Evolutionary conservation across 2,797 vertebrate species (phyloP).

Genomic region (Gymnoscopelus braueri): DNA sequence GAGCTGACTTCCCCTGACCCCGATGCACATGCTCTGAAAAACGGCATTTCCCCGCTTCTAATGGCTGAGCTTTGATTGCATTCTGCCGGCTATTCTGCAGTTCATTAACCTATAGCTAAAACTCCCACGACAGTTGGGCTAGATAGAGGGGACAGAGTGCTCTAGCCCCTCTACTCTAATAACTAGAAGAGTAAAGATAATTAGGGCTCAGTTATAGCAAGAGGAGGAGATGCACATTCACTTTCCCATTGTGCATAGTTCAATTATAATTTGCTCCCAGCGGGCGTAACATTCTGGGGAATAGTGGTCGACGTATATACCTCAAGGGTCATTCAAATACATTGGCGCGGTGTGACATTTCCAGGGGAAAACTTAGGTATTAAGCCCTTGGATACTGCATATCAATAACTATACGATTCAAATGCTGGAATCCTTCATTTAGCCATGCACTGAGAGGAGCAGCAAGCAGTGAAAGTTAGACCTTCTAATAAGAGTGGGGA

Average conservation of each 20-base stretch:
- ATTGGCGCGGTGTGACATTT: slow-evolving; percentile 65
- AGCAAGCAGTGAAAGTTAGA: slow-evolving; percentile 56
- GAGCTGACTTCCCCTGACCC: slow-evolving; percentile 52
- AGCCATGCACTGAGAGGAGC: slow-evolving; percentile 52
- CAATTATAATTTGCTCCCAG: slow-evolving; percentile 80
- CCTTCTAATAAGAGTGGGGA: slow-evolving; percentile 60
- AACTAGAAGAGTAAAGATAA: slow-evolving; percentile 82
- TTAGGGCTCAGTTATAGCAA: slow-evolving; percentile 73
- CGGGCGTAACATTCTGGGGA: slow-evolving; percentile 65
- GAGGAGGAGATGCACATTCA: slow-evolving; percentile 73
- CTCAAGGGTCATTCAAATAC: slow-evolving; percentile 55
- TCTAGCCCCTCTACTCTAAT: slow-evolving; percentile 71
- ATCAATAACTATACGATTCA: slow-evolving; percentile 70
- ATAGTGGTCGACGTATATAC: slow-evolving; percentile 49
- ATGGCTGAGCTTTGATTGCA: slow-evolving; percentile 75
- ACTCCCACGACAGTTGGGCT: slow-evolving; percentile 77
- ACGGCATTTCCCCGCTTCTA: slow-evolving; percentile 65
- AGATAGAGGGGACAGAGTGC: slow-evolving; percentile 74
- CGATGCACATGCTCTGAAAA: slow-evolving; percentile 49
- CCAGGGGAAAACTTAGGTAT: slow-evolving; percentile 46
- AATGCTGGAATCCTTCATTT: slow-evolving; percentile 64
- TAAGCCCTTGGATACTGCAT: slow-evolving; percentile 72
- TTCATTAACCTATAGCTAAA: slow-evolving; percentile 85
- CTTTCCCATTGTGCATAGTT: slow-evolving; percentile 68
- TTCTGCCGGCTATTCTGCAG: slow-evolving; percentile 73